These are phyloP conservation scores for Lipophrys pholis DNA, from an alignment of 2,113 vertebrate genomes.

Conservation along the genomic window DNA sequence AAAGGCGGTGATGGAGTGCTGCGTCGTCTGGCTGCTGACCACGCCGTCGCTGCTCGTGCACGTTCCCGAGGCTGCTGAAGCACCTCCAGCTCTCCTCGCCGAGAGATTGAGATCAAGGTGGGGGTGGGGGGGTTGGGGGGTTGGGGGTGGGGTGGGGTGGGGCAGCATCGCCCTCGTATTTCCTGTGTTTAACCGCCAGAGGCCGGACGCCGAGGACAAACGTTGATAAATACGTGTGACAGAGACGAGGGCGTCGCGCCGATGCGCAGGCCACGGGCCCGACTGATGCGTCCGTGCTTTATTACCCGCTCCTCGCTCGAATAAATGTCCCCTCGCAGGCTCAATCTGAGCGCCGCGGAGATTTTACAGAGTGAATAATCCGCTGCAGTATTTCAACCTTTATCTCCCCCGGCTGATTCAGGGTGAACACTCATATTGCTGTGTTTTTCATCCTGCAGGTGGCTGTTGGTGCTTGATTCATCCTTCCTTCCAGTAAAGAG, in stretches of 20 bases:
- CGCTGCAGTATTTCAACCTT: constrained; percentile 32
- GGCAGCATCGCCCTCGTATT: constrained; percentile 13
- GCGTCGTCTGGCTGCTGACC: constrained; percentile 37
- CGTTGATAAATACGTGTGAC: constrained; percentile 43
- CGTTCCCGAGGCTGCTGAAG: constrained; percentile 36
- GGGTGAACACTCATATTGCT: constrained; percentile 8
- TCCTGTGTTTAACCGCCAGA: constrained; percentile 26
- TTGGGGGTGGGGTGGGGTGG: too few relatives aligned
- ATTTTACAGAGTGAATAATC: constrained; percentile 56
- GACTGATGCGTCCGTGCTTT: constrained; percentile 28
- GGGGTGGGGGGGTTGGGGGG: too few relatives aligned
- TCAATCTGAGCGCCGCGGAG: background rate
- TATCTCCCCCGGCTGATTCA: constrained; percentile 28
- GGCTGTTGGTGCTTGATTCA: constrained; percentile 43
- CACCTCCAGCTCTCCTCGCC: constrained; percentile 36
- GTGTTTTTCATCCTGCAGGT: constrained; percentile 17
- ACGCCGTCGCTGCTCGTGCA: constrained; percentile 8
- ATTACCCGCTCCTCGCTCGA: constrained; percentile 17
- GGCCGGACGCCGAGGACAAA: constrained; percentile 19
- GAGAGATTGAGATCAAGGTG: too few relatives aligned
- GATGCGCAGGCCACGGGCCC: too few relatives aligned
- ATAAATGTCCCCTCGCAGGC: constrained; percentile 45
- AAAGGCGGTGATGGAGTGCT: constrained; percentile 25
- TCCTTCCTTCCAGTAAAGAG: constrained; percentile 12
- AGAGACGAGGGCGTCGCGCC: background rate